Percentiles rank a stretch among this genome's conserved stretches.
These are phyloP conservation scores for Sphyrna mokarran DNA, from an alignment of 2,113 vertebrate species.

Conservation along the genomic window DNA sequence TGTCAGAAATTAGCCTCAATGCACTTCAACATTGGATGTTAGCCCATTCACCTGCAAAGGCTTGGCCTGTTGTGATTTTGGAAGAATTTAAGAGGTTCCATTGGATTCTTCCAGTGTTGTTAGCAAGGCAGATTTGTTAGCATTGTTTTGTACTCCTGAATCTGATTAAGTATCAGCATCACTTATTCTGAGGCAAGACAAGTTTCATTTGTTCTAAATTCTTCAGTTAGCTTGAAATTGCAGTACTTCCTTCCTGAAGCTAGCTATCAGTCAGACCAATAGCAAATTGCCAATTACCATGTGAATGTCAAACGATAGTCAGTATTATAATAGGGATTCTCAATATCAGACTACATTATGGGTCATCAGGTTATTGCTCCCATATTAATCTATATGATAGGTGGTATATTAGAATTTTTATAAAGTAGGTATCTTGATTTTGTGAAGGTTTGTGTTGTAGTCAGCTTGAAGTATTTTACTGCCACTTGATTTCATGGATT, in stretches of 20 bases:
- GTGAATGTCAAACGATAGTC: neutral
- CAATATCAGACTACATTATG: neutral
- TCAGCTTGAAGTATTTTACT: neutral
- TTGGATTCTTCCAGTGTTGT: neutral
- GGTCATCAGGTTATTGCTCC: neutral
- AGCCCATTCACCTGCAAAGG: neutral
- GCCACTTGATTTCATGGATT: neutral
- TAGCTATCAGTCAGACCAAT: neutral
- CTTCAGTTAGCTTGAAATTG: neutral
- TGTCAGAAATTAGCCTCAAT: neutral
- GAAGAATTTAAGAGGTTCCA: neutral
- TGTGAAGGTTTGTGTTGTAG: neutral
- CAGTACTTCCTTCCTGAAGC: neutral
- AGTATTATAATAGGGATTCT: neutral
- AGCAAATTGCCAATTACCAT: neutral
- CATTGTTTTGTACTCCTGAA: neutral
- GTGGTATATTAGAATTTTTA: neutral
- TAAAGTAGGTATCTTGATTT: neutral
- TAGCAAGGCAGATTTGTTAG: neutral
- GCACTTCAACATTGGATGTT: too few species aligned
- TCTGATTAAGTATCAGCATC: neutral
- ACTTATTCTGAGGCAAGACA: constrained; percentile 4
- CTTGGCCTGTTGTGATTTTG: neutral
- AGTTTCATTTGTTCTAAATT: neutral
- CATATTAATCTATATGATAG: neutral